Evolutionary conservation across 1,140 invertebrate genomes (phyloP).

Genomic region (Pogonognathellus flavescens): DNA sequence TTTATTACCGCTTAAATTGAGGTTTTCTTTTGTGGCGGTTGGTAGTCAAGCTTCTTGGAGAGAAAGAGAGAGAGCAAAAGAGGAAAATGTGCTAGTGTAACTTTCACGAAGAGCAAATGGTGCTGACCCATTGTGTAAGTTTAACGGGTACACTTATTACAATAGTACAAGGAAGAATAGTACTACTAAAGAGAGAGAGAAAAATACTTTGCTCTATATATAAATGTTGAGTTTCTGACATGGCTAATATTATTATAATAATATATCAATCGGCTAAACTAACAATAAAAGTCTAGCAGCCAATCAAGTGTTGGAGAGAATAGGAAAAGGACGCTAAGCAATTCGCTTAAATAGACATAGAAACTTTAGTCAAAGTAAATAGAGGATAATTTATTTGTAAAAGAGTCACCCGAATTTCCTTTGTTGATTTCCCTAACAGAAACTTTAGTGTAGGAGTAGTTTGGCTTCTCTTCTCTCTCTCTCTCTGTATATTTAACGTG

Average conservation of each 20-base stretch:
- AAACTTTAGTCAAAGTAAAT: conserved; percentile 37
- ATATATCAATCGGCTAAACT: conserved; percentile 1
- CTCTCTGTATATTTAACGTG: conserved; percentile 6
- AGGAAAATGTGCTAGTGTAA: conserved; percentile 31
- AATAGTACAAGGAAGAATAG: not conserved
- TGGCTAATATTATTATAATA: not conserved
- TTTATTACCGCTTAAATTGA: conserved; percentile 45
- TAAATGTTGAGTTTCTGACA: not conserved
- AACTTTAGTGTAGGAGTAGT: not conserved
- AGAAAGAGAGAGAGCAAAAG: not conserved
- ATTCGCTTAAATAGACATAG: conserved; percentile 16
- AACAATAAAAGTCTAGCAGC: conserved; percentile 1
- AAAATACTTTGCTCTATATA: not conserved
- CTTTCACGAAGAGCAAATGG: conserved; percentile 25
- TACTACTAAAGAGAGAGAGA: not conserved
- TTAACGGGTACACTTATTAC: not conserved
- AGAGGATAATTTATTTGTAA: conserved; percentile 24
- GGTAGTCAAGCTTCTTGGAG: not conserved
- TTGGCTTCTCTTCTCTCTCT: not conserved
- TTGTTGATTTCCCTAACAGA: conserved; percentile 36
- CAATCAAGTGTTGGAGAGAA: conserved; percentile 13
- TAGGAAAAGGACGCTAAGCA: not conserved
- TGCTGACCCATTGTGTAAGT: conserved; percentile 31
- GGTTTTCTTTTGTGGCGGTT: conserved; percentile 33
- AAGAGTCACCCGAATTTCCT: not conserved